Conservation (phyloP, 2,797 vertebrate species). For the Philypnodon macrostomus region DNA sequence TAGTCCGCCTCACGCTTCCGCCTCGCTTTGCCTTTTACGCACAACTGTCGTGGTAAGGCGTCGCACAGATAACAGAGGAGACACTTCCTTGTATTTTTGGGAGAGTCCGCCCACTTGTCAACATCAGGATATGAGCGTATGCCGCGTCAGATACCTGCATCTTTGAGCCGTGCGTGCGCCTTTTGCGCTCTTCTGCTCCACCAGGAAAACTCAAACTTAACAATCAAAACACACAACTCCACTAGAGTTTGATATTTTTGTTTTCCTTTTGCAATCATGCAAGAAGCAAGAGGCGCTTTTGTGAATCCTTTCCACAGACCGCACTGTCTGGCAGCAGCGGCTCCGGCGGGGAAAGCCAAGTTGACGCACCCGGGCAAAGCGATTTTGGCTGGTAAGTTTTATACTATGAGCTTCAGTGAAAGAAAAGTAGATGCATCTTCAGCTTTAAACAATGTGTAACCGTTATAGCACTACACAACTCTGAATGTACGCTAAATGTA, state of each 20-base stretch:
- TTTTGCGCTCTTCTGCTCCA: constrained; percentile 31
- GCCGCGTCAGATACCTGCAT: constrained; percentile 29
- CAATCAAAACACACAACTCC: neutral
- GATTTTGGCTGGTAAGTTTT: constrained; percentile 86
- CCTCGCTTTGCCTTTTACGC: constrained; percentile 32
- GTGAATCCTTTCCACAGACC: constrained; percentile 53
- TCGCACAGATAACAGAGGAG: constrained; percentile 39
- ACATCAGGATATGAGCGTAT: constrained; percentile 24
- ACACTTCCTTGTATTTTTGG: constrained; percentile 41
- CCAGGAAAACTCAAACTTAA: neutral
- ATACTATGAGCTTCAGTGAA: neutral
- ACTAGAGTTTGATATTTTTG: neutral
- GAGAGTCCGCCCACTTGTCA: constrained; percentile 45
- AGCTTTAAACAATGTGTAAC: neutral
- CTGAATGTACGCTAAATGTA: too few relatives aligned
- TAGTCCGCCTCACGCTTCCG: constrained; percentile 25
- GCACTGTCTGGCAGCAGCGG: constrained; percentile 80
- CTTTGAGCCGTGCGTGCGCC: constrained; percentile 22
- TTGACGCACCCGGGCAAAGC: constrained; percentile 94
- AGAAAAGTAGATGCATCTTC: neutral
- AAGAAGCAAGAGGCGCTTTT: constrained; percentile 46
- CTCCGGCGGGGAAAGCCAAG: constrained; percentile 83
- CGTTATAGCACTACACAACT: neutral
- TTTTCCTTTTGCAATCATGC: constrained; percentile 63
- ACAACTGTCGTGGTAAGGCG: constrained; percentile 14